Evolutionary conservation across 2,113 vertebrate species (phyloP).

Genomic region (Nycticorax nycticorax): DNA sequence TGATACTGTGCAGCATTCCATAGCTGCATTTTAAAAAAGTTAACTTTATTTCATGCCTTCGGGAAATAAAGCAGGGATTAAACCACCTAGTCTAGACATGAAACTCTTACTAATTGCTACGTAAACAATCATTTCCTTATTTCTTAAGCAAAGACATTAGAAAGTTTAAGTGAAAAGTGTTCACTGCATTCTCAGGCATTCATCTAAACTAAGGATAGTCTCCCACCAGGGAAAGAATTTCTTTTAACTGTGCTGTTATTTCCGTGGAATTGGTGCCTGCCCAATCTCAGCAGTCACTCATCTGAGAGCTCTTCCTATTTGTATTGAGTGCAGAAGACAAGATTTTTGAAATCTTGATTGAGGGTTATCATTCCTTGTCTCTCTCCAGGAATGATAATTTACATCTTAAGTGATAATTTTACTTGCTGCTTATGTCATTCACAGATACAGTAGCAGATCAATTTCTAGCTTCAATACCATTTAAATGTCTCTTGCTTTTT

Average conservation of each 20-base stretch:
- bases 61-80: slow-evolving; percentile 39
- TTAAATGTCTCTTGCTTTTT: not conserved
- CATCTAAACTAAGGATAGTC: not conserved
- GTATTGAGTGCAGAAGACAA: not conserved
- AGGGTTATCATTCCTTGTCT: not conserved
- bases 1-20: not conserved
- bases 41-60: slow-evolving; percentile 12
- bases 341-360: not conserved
- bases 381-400: not conserved
- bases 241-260: not conserved
- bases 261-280: not conserved
- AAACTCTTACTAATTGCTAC: slow-evolving; percentile 51
- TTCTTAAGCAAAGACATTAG: slow-evolving; percentile 57
- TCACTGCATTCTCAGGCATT: not conserved
- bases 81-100: slow-evolving; percentile 39
- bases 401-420: not conserved
- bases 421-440: not conserved
- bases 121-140: slow-evolving; percentile 63
- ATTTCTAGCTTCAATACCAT: not conserved
- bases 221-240: not conserved
- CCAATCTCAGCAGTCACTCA: not conserved
- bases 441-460: not conserved
- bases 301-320: not conserved
- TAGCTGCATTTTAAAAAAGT: not conserved
- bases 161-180: not conserved